These are phyloP conservation scores for Melanostigma gelatinosum DNA, from an alignment of 2,113 vertebrate genomes.

Conservation along the genomic window DNA sequence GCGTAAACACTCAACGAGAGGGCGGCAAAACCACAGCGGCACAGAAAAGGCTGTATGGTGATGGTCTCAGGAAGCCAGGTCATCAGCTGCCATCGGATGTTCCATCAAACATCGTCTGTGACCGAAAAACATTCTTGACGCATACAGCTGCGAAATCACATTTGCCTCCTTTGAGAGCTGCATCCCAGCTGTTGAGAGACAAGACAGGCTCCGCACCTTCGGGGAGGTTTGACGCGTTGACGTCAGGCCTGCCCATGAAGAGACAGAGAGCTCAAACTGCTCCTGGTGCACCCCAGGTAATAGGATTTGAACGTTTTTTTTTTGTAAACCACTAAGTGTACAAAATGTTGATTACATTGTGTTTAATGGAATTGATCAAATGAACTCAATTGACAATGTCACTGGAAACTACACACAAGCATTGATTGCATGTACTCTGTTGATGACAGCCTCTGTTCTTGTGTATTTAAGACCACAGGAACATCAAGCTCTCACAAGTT, in stretches of 20 bases:
- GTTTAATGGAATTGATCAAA: background rate
- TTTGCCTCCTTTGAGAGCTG: slow-evolving; percentile 20
- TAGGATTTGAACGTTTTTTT: background rate
- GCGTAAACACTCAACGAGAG: background rate
- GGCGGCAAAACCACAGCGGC: background rate
- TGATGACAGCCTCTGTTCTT: slow-evolving; percentile 11
- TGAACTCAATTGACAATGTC: background rate
- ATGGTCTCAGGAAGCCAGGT: background rate
- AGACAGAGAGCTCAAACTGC: slow-evolving; percentile 35
- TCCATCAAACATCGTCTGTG: slow-evolving; percentile 48
- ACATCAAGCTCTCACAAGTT: slow-evolving; percentile 41
- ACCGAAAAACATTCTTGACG: slow-evolving; percentile 51
- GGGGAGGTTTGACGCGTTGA: background rate
- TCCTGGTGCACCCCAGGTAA: slow-evolving; percentile 28
- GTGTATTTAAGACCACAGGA: slow-evolving; percentile 48
- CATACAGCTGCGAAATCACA: slow-evolving; percentile 12
- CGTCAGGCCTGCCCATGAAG: slow-evolving; percentile 30
- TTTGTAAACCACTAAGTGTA: background rate
- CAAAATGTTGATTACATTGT: background rate
- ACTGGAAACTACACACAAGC: background rate
- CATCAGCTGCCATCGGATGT: background rate
- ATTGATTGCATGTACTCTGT: background rate
- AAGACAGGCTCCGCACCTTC: slow-evolving; percentile 35
- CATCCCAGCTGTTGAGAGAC: slow-evolving; percentile 38
- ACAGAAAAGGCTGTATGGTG: slow-evolving; percentile 51